phyloP scores from a whole-genome alignment of 2,113 vertebrate genomes.

The Thinocorus orbignyianus region DNA sequence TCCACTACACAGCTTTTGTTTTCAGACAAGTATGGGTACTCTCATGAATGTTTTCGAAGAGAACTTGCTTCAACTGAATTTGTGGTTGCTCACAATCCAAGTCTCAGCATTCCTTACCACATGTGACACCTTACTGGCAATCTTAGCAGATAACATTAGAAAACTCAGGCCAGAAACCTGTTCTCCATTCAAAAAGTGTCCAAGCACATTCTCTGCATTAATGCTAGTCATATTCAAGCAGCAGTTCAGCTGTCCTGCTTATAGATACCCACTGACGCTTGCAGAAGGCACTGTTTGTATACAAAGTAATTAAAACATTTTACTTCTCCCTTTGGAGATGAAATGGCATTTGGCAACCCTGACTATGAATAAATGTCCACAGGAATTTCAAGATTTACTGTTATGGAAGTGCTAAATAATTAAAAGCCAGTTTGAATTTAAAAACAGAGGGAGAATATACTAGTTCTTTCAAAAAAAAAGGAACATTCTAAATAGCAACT shows the following conservation, averaged over 20 bases:
- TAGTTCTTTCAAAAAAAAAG: background rate
- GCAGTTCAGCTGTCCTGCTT: background rate
- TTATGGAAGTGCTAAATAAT: background rate
- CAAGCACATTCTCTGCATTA: background rate
- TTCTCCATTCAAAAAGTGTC: background rate
- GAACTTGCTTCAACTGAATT: background rate
- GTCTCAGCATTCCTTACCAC: background rate
- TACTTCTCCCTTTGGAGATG: background rate
- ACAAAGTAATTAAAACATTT: background rate
- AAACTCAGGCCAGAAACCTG: background rate
- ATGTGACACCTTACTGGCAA: background rate
- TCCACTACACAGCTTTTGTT: background rate
- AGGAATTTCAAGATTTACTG: background rate
- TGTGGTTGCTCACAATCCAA: background rate
- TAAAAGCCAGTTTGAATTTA: background rate
- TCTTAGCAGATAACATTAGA: background rate
- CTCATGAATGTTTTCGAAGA: background rate
- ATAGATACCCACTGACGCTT: background rate
- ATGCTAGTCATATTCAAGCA: background rate
- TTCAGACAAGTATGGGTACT: background rate
- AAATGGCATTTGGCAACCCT: background rate
- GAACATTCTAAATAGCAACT: background rate
- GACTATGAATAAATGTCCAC: background rate
- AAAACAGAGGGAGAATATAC: background rate
- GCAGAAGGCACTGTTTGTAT: background rate